These are phyloP conservation scores for Atta colombica DNA, from an alignment of 1,140 invertebrate species.

Conservation along the genomic window DNA sequence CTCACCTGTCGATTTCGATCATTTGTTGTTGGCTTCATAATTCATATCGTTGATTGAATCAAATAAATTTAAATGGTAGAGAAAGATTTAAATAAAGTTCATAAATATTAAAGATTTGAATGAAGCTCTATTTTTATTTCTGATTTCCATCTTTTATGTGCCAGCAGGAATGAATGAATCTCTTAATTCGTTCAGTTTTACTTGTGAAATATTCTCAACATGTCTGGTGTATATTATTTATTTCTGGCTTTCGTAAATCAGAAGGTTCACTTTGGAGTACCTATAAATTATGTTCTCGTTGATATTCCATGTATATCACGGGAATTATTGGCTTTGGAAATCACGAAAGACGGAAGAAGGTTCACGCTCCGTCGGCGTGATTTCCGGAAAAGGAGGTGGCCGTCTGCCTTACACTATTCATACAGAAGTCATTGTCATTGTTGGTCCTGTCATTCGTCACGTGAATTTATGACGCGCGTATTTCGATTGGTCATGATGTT, in stretches of 20 bases:
- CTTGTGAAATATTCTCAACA: neutral
- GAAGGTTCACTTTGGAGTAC: neutral
- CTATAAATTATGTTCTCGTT: conserved; percentile 11
- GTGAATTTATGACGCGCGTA: conserved; percentile 36
- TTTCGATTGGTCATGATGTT: conserved; percentile 36
- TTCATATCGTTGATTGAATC: neutral
- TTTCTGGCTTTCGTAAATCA: neutral
- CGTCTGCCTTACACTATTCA: conserved; percentile 41
- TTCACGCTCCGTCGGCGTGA: conserved; percentile 60
- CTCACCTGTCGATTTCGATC: neutral
- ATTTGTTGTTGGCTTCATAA: neutral
- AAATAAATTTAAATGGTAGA: neutral
- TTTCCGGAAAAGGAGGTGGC: conserved; percentile 52
- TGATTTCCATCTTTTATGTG: neutral
- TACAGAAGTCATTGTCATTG: conserved; percentile 37
- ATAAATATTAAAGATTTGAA: neutral
- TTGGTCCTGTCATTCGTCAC: conserved; percentile 40
- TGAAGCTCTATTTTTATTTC: neutral
- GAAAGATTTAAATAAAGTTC: too few species aligned
- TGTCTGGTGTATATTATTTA: neutral
- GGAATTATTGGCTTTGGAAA: conserved; percentile 13
- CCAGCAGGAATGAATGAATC: neutral
- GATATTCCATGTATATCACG: conserved; percentile 43
- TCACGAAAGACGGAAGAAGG: conserved; percentile 57
- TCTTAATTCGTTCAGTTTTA: neutral